Evolutionary conservation across 2,113 vertebrate species (phyloP).

Genomic region (Andinoacara biseriatus): DNA sequence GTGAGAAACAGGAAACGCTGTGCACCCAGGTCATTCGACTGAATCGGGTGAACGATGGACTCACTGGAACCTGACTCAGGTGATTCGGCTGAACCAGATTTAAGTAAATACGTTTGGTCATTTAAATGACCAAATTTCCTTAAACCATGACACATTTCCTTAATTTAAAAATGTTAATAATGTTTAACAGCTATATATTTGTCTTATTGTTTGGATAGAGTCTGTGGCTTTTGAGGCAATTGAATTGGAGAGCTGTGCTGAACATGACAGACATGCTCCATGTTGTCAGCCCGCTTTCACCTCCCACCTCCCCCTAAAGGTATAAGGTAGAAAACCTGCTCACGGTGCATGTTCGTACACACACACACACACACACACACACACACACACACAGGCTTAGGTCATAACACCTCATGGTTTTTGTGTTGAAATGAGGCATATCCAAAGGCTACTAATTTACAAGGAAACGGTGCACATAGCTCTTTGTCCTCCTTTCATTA

Average conservation of each 20-base stretch:
- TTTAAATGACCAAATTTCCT: no score
- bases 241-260: neutral
- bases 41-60: no score
- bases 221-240: neutral
- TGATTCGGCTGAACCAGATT: no score
- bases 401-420: conserved; percentile 27
- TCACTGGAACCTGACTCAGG: no score
- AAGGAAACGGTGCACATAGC: conserved; percentile 38
- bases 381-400: conserved; percentile 8
- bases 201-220: neutral
- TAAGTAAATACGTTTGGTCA: no score
- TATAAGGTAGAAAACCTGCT: conserved; percentile 12
- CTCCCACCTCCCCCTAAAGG: neutral
- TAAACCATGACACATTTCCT: no score
- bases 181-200: neutral
- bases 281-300: conserved; percentile 19
- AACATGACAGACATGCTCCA: conserved; percentile 24
- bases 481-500: conserved; percentile 64
- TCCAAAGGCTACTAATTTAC: conserved; percentile 58
- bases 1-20: no score
- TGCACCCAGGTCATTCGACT: no score
- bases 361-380: neutral
- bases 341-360: neutral
- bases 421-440: conserved; percentile 61
- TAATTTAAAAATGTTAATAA: neutral